phyloP scores from a whole-genome alignment of 1,140 invertebrate genomes.

The Papilio machaon region DNA sequence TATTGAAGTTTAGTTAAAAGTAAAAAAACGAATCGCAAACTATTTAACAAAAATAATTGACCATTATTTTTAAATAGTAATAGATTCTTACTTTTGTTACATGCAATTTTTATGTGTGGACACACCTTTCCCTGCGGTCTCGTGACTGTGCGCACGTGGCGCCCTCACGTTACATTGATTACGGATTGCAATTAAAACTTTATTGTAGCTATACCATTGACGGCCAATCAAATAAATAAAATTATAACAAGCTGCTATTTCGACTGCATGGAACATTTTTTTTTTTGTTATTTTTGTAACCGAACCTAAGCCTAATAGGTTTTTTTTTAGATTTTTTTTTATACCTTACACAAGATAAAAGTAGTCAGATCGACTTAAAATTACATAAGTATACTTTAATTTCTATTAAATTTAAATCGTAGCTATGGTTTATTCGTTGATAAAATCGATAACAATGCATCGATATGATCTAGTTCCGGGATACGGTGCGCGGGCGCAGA shows the following conservation, averaged over 20 bases:
- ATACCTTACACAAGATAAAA: too few species aligned
- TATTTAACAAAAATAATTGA: too few species aligned
- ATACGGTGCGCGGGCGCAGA: conserved; percentile 3
- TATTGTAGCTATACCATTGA: conserved; percentile 5
- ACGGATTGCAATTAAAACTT: conserved; percentile 17
- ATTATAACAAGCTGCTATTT: not conserved
- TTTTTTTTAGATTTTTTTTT: too few species aligned
- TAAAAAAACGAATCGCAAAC: too few species aligned
- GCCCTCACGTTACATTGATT: conserved; percentile 19
- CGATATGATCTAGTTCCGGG: conserved; percentile 19
- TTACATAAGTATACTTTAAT: not conserved
- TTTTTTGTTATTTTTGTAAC: too few species aligned
- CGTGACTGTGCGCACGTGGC: conserved; percentile 10
- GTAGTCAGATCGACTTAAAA: too few species aligned
- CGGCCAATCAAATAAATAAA: conserved; percentile 1
- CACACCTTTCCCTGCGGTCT: not conserved
- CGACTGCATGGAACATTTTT: not conserved
- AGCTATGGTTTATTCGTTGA: not conserved
- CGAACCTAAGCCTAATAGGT: too few species aligned
- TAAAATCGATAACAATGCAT: not conserved
- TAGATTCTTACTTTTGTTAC: not conserved
- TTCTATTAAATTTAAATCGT: not conserved
- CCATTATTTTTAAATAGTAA: too few species aligned
- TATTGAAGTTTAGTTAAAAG: too few species aligned
- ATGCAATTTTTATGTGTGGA: not conserved